Percentiles rank a stretch among this genome's conserved stretches.
phyloP scores from a whole-genome alignment of 30 jellyfish, hydroid and myxozoan genomes.

The Nemopilema nomurai region DNA sequence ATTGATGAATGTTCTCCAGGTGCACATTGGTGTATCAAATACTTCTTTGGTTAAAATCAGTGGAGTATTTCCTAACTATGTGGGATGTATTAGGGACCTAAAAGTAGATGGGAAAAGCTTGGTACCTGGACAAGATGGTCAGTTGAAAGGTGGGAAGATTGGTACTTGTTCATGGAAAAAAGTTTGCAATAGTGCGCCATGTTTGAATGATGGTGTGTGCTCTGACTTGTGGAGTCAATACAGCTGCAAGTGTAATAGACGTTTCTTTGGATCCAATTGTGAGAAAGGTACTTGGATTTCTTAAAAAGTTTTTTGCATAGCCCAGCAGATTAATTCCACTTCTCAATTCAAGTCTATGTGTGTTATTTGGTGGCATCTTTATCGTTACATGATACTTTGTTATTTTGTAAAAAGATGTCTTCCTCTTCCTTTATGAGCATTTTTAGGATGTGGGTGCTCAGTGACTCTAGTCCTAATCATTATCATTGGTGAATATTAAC shows the following conservation, averaged over 20 bases:
- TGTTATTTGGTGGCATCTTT: too few species aligned
- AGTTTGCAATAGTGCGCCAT: slow-evolving; percentile 30
- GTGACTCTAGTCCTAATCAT: too few species aligned
- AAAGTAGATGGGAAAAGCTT: slow-evolving; percentile 4
- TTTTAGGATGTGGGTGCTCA: too few species aligned
- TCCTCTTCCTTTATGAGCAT: too few species aligned
- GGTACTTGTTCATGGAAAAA: slow-evolving; percentile 57
- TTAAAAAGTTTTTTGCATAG: too few species aligned
- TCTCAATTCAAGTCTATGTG: too few species aligned
- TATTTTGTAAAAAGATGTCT: too few species aligned
- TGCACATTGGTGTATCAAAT: slow-evolving; percentile 6
- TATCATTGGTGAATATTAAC: too few species aligned
- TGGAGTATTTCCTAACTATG: slow-evolving; percentile 15
- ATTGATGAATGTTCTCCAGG: not conserved
- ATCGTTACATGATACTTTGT: too few species aligned
- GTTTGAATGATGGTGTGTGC: slow-evolving; percentile 52
- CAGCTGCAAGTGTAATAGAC: slow-evolving; percentile 52
- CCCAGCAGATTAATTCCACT: too few species aligned
- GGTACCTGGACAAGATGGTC: slow-evolving; percentile 32
- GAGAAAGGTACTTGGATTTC: slow-evolving; percentile 42
- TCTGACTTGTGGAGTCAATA: slow-evolving; percentile 40
- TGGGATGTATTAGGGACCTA: slow-evolving; percentile 65
- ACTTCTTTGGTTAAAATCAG: not conserved
- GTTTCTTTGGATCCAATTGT: slow-evolving; percentile 46
- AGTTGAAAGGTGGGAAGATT: slow-evolving; percentile 21